Evolutionary conservation across 2,888 invertebrate genomes (phyloP).

Genomic region (Helicoverpa assulta): DNA sequence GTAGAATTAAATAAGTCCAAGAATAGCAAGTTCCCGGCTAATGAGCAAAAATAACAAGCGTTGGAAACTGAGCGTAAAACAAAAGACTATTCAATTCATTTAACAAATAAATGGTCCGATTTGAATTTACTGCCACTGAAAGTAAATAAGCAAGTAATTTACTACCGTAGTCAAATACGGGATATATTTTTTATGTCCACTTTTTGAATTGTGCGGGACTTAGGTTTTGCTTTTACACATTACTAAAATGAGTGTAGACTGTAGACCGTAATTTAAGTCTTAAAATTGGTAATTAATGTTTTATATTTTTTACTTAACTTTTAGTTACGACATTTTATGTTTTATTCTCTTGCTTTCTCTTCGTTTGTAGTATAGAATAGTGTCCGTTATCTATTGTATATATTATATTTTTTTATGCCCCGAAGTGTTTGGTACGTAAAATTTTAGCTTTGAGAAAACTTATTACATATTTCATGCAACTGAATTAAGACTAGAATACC

Average conservation of each 20-base stretch:
- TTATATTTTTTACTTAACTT: too few species aligned
- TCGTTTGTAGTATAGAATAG: too few species aligned
- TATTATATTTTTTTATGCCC: too few species aligned
- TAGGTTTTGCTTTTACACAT: constrained; percentile 11
- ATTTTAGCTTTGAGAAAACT: too few species aligned
- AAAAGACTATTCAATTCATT: constrained; percentile 46
- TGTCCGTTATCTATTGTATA: too few species aligned
- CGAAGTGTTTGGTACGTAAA: too few species aligned
- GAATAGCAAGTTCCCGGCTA: constrained; percentile 21
- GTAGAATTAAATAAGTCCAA: constrained; percentile 15
- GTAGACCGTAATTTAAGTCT: constrained; percentile 16
- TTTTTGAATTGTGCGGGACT: background rate
- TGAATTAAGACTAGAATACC: too few species aligned
- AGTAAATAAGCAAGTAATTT: constrained; percentile 16
- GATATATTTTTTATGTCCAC: background rate
- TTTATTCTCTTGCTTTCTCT: too few species aligned
- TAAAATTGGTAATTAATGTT: too few species aligned
- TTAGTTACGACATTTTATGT: too few species aligned
- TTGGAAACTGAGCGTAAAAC: constrained; percentile 26
- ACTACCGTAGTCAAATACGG: constrained; percentile 13
- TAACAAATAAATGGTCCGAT: constrained; percentile 37
- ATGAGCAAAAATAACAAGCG: constrained; percentile 36
- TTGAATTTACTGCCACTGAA: constrained; percentile 33
- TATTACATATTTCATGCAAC: too few species aligned
- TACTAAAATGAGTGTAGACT: constrained; percentile 5